Evolutionary conservation across 64 coral and sea anemone species (phyloP).

Genomic region (Orbicella faveolata): DNA sequence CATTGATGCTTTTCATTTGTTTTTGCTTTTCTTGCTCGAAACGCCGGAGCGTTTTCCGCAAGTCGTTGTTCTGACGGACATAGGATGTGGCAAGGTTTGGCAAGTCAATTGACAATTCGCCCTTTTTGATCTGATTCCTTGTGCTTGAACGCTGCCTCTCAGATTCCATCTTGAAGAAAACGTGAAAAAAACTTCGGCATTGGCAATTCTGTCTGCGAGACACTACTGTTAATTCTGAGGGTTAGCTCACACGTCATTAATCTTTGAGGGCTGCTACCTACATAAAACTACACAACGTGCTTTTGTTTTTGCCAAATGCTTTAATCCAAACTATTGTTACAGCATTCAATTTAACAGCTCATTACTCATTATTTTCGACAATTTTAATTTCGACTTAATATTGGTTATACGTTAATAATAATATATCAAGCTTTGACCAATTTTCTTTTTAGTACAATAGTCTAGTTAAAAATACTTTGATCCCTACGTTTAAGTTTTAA

Average conservation of each 20-base stretch:
- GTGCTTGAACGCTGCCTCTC: background rate
- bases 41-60: background rate
- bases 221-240: background rate
- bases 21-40: constrained; percentile 1
- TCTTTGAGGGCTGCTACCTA: background rate
- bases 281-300: background rate
- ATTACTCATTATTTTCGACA: background rate
- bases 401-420: background rate
- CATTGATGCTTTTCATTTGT: background rate
- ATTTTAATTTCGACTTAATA: no score
- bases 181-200: background rate
- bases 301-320: background rate
- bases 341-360: background rate
- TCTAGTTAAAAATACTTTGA: background rate
- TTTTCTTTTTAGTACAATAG: background rate
- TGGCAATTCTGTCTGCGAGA: background rate
- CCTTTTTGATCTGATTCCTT: background rate
- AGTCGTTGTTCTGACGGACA: background rate
- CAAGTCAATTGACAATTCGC: background rate
- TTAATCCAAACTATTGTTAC: background rate
- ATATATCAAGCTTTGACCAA: background rate
- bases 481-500: background rate
- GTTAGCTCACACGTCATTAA: background rate
- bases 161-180: background rate
- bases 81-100: background rate